Evolutionary conservation across 2,113 vertebrate genomes (phyloP).

Genomic region (Sylvilagus bachmani): DNA sequence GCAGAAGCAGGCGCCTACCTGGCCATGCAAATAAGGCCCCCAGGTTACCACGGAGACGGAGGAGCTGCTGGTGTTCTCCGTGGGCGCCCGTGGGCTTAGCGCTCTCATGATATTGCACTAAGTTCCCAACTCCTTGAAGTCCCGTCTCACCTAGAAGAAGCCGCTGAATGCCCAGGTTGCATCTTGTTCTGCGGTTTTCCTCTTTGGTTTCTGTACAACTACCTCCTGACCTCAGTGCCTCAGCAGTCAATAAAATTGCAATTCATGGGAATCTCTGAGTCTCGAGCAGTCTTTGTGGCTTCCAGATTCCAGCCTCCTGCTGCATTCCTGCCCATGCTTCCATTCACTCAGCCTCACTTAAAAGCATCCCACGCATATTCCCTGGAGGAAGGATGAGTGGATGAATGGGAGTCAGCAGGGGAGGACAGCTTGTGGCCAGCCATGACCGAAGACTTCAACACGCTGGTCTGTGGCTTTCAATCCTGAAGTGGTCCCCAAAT

Average conservation of each 20-base stretch:
- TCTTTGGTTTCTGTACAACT: slow-evolving; percentile 32
- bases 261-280: slow-evolving; percentile 56
- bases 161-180: not conserved
- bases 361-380: not conserved
- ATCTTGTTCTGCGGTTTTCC: not conserved
- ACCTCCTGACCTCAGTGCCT: slow-evolving; percentile 1
- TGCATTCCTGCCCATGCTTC: not conserved
- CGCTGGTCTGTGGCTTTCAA: not conserved
- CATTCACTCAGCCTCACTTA: not conserved
- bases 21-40: slow-evolving; percentile 75
- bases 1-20: slow-evolving; percentile 81
- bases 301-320: not conserved
- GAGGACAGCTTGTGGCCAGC: not conserved
- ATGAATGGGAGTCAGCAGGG: not conserved
- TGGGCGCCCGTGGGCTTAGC: not conserved
- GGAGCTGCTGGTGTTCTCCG: slow-evolving; percentile 3
- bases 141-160: not conserved
- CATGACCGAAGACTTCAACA: not conserved
- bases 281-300: slow-evolving; percentile 9
- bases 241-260: slow-evolving; percentile 70
- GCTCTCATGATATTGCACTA: slow-evolving; percentile 32
- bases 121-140: not conserved
- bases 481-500: not conserved
- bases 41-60: not conserved
- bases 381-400: not conserved